Percentiles rank a stretch among this genome's conserved stretches.
Evolutionary conservation across 2,113 vertebrate genomes (phyloP).

Genomic region (Amazona vittata): DNA sequence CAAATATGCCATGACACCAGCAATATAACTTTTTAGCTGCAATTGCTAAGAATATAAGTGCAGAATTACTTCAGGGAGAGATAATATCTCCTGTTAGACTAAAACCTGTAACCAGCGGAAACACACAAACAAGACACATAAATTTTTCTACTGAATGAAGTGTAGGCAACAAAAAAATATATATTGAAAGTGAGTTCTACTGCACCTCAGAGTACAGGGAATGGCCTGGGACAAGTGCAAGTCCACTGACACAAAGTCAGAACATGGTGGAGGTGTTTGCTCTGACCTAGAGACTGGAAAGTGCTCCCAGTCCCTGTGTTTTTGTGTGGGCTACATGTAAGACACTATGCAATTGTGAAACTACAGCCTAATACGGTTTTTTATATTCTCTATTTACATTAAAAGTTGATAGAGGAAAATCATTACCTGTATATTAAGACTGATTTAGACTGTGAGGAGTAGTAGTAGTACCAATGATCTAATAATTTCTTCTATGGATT

Average conservation of each 20-base stretch:
- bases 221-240: neutral
- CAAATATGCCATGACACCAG: neutral
- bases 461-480: rapidly evolving
- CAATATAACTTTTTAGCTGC: neutral
- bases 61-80: neutral
- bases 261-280: neutral
- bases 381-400: neutral
- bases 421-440: neutral
- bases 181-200: neutral
- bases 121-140: neutral
- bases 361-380: neutral
- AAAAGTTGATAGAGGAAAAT: neutral
- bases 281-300: neutral
- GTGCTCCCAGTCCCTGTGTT: neutral
- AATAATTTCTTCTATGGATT: neutral
- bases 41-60: neutral
- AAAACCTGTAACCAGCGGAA: neutral
- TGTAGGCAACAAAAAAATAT: neutral
- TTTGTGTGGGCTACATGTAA: neutral
- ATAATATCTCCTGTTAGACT: neutral
- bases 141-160: neutral
- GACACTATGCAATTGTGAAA: neutral
- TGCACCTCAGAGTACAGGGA: neutral
- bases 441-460: neutral
- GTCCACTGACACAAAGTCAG: neutral